Conservation (phyloP, 2,113 vertebrate genomes). For the Callaeas wilsoni region DNA sequence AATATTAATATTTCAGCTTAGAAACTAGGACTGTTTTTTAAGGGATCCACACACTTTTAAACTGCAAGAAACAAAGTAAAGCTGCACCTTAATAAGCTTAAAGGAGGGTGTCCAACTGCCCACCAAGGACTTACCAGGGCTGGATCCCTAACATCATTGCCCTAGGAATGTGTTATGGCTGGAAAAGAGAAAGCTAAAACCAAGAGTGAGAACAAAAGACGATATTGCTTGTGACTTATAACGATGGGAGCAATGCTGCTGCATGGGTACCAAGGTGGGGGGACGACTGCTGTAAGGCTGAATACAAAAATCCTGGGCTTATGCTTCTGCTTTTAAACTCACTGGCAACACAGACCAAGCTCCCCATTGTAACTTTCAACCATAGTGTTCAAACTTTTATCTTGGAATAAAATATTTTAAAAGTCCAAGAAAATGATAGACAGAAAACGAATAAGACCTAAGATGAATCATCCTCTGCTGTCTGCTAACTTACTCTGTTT, state of each 20-base stretch:
- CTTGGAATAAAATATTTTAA: background rate
- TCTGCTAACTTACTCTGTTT: background rate
- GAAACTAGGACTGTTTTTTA: background rate
- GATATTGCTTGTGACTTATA: background rate
- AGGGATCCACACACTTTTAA: background rate
- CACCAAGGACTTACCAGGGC: background rate
- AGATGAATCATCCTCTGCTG: background rate
- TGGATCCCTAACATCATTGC: background rate
- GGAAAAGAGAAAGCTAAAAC: background rate
- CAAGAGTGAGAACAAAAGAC: background rate
- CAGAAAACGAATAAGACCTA: background rate
- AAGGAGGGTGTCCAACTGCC: background rate
- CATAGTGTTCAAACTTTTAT: background rate
- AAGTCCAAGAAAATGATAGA: background rate
- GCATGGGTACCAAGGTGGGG: background rate
- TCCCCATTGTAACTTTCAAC: background rate
- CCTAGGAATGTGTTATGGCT: background rate
- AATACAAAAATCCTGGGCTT: background rate
- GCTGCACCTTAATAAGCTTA: background rate
- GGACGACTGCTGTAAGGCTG: background rate
- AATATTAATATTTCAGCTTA: background rate
- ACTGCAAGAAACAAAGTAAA: background rate
- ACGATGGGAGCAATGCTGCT: background rate
- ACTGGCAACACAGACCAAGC: background rate
- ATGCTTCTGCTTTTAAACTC: background rate